Conservation (phyloP, 2,888 invertebrate species). For the Brassicogethes aeneus region DNA sequence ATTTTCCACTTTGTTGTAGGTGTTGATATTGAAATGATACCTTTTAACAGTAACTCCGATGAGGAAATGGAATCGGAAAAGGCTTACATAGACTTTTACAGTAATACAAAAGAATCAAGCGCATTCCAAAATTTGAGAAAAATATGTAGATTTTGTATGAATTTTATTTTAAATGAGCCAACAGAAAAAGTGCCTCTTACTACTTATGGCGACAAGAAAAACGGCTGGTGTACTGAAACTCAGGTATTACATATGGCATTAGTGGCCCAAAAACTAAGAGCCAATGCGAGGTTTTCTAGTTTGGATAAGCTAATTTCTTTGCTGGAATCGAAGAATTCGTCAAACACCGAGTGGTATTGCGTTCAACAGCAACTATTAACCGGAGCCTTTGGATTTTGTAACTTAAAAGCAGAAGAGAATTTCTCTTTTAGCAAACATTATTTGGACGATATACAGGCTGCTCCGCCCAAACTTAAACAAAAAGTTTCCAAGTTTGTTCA, state of each 20-base stretch:
- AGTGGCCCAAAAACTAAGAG: constrained; percentile 32
- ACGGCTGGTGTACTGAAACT: constrained; percentile 37
- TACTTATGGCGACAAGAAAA: constrained; percentile 21
- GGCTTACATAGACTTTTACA: constrained; percentile 35
- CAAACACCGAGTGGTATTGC: constrained; percentile 33
- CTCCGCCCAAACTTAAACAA: constrained; percentile 43
- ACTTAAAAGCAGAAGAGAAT: constrained; percentile 33
- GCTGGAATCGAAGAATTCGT: constrained; percentile 27
- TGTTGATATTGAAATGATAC: constrained; percentile 21
- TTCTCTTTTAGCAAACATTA: constrained; percentile 46
- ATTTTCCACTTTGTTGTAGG: constrained; percentile 13
- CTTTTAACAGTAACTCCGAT: constrained; percentile 20
- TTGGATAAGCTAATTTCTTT: constrained; percentile 36
- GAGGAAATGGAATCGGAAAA: constrained; percentile 30
- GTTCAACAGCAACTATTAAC: constrained; percentile 46
- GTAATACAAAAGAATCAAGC: constrained; percentile 19
- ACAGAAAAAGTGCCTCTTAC: constrained; percentile 24
- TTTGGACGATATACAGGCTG: constrained; percentile 47
- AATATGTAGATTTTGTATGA: constrained; percentile 29
- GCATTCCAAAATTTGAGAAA: constrained; percentile 24
- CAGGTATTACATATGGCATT: constrained; percentile 30
- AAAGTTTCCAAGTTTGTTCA: constrained; percentile 47
- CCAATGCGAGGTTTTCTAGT: constrained; percentile 30
- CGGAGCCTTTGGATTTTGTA: constrained; percentile 46
- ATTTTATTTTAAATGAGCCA: constrained; percentile 35